Base-by-base conservation (phyloP, 2,113 vertebrate genomes). In the Centrocercus urophasianus region DNA sequence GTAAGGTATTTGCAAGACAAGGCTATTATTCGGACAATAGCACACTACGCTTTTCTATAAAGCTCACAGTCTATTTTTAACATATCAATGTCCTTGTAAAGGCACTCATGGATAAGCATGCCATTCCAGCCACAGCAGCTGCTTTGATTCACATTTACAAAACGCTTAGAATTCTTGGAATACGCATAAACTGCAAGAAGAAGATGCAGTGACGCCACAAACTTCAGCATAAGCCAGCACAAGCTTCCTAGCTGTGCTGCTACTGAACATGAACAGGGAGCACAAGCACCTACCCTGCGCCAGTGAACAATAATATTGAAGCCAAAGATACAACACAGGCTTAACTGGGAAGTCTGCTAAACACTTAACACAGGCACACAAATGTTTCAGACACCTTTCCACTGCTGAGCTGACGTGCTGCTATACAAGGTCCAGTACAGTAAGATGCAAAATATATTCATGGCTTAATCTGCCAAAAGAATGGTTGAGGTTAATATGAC, bases 151-250 rank as follows among this genome's bases (percentile, higher is more conserved):
- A 38, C 32, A 48, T 52, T 90, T 69, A 69, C 27, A 11, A 83
- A 93, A 93, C 83, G 69, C 91, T 91, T 86, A 57, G 52, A 74
- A 91, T 93, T 83, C 91, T 78, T 91, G 28, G 42, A 80, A 88
- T 88, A 93, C 13, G 71, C 42, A 83, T 4, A 47, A 17, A 30
- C 10, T 60, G 60, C 76, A 86, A 66, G 78, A 73, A 83, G 78
- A 83, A 73, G 56, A 89, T 8, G 34, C 20, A 54, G 45, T 19
- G 67, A 89, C 0, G 8, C 32, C 47, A 56, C 0, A 0, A 50
- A 59, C 71, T 36, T 63, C 69, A 14, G 72, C 57, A 22, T 19
- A 65, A 70, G 54, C 24, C 72, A 73, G 17, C 38, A n/a, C 4
- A 10, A 92, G 27, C 64, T 42, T 48, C 6, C 32, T 47, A 24